These are phyloP conservation scores for Resseliella maxima DNA, from an alignment of 2,888 invertebrate species.

Conservation along the genomic window DNA sequence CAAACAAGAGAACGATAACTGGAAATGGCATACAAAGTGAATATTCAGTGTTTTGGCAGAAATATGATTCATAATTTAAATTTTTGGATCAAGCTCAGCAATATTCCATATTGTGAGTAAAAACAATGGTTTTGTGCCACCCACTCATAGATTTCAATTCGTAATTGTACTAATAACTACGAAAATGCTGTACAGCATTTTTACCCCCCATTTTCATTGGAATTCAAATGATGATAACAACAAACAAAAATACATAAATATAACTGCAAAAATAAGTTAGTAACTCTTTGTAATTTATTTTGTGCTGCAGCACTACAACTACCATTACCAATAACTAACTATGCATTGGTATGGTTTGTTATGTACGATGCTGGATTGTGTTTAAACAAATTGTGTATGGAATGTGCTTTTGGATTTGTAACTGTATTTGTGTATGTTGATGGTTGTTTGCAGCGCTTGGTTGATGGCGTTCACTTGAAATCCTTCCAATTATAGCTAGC, in stretches of 20 bases:
- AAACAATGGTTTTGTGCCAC: not conserved
- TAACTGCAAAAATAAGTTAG: slow-evolving; percentile 10
- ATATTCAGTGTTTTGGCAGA: not conserved
- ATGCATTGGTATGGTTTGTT: not conserved
- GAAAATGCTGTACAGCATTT: not conserved
- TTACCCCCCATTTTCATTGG: not conserved
- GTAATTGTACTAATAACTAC: slow-evolving; percentile 43
- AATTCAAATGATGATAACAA: slow-evolving; percentile 22
- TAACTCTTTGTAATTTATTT: slow-evolving; percentile 18
- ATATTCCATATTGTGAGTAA: not conserved
- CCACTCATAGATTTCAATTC: not conserved
- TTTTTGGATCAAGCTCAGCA: slow-evolving; percentile 4
- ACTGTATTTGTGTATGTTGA: not conserved
- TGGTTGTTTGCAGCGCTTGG: not conserved
- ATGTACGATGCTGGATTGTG: not conserved
- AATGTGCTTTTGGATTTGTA: too few relatives aligned
- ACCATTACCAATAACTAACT: too few relatives aligned
- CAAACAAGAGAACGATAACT: not conserved
- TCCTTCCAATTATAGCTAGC: slow-evolving; percentile 51
- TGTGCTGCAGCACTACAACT: not conserved
- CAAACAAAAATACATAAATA: not conserved
- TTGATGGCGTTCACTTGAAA: slow-evolving; percentile 48
- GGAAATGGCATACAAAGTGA: not conserved
- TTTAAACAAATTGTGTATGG: not conserved
- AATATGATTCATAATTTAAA: slow-evolving; percentile 37